Evolutionary conservation across 2,888 invertebrate species (phyloP).

Genomic region (Acanthosepion pharaonis): DNA sequence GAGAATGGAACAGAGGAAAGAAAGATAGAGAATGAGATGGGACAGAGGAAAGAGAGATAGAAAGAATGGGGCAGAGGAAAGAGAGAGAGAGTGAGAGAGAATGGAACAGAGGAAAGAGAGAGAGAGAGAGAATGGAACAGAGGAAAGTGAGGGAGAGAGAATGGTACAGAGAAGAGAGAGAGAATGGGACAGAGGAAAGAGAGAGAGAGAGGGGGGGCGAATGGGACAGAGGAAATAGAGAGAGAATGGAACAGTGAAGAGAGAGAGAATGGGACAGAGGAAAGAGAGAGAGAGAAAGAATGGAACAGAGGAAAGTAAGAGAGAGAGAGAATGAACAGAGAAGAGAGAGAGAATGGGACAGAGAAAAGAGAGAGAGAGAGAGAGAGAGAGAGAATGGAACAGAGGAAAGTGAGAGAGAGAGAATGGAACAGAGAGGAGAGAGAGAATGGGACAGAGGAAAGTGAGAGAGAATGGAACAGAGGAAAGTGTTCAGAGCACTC

Average conservation of each 20-base stretch:
- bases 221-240: not conserved
- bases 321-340: not conserved
- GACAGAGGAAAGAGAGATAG: not conserved
- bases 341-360: not conserved
- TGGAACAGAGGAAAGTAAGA: not conserved
- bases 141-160: no score
- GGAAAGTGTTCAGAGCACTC: no score
- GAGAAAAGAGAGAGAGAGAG: not conserved
- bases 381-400: not conserved
- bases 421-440: not conserved
- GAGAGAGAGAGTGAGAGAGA: not conserved
- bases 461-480: not conserved
- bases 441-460: not conserved
- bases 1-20: not conserved
- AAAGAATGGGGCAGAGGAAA: not conserved
- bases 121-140: not conserved
- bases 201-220: not conserved
- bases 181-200: not conserved
- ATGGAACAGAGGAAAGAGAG: not conserved
- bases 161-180: not conserved
- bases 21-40: not conserved
- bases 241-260: not conserved
- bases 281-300: constrained; percentile 38
- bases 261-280: not conserved
- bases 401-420: not conserved